phyloP scores from a whole-genome alignment of 1,140 invertebrate genomes.

The Oryzaephilus surinamensis region DNA sequence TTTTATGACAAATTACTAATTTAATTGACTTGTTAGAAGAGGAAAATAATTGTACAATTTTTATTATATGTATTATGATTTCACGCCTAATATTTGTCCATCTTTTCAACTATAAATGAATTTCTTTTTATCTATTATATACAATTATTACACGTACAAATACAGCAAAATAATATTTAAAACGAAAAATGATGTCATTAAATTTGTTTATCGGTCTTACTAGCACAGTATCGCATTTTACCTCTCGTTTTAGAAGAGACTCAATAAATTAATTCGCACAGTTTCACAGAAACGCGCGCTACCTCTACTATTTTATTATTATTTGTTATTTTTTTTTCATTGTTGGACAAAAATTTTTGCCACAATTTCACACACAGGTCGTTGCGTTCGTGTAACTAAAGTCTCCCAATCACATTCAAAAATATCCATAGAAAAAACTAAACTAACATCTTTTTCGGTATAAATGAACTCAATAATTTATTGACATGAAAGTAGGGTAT shows the following conservation, averaged over 20 bases:
- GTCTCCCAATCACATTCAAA: background rate
- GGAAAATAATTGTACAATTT: too few relatives aligned
- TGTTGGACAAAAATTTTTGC: conserved; percentile 12
- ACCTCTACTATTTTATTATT: conserved; percentile 11
- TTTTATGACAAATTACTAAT: too few relatives aligned
- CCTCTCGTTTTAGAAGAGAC: conserved; percentile 14
- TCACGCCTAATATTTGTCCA: too few relatives aligned
- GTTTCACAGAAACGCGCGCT: conserved; percentile 23
- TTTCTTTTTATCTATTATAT: too few relatives aligned
- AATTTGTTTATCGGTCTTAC: conserved; percentile 11
- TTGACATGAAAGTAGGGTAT: too few relatives aligned
- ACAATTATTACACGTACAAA: too few relatives aligned
- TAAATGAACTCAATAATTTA: too few relatives aligned
- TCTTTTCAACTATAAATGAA: background rate
- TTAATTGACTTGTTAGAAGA: too few relatives aligned
- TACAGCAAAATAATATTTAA: background rate
- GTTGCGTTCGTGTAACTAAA: background rate
- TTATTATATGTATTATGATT: too few relatives aligned
- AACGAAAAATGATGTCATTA: background rate
- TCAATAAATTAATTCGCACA: conserved; percentile 19
- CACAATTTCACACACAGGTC: conserved; percentile 13
- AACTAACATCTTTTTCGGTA: too few relatives aligned
- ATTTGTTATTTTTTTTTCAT: background rate
- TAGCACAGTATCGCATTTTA: conserved; percentile 12
- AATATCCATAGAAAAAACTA: too few relatives aligned